Evolutionary conservation across 2,888 invertebrate genomes (phyloP), one percentile per base, ranked within the genome.

Genomic region (Amorpha juglandis): DNA sequence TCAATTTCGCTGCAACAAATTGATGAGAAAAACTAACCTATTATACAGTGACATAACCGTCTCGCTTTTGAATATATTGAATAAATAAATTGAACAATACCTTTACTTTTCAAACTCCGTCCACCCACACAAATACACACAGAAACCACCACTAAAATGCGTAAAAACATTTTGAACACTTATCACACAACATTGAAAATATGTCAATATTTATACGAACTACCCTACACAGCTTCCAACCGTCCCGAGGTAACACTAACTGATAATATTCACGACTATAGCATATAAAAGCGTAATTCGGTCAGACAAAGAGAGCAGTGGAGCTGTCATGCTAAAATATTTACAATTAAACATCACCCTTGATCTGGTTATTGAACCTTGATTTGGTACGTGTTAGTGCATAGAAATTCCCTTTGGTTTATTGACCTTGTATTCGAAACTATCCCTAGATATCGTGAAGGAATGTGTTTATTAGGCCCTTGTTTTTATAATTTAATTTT

Each of bases 211-310:
- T 21, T 62, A 12, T 62, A 16, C 16, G 6, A 55, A 21, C 62
- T 35, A 63, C 66, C 53, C 53, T 58, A 42, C 19, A 48, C 52
- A 45, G 53, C 63, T 33, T 63, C 38, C 12, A 47, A 21, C 19
- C 27, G 45, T 21, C 11, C 38, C 12, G 58, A 42, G 58, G 33
- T 35, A 21, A 53, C n/a, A 66, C 66, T 66, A 63, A 66, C 63
- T 80, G 80, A 81, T 79, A 83, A 78, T 86, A 38, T 66, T 47
- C 52, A 42, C 45, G 51, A 63, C 66, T 63, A 66, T 65, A 69
- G 70, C 82, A 84, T 83, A 88, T 91, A 86, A 91, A 88, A 89
- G 80, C 86, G 79, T 82, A 83, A 80, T 83, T 84, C 79, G 75
- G 77, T 75, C 78, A 76, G 77, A 85, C 85, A 86, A 68, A 78